These are phyloP conservation scores for Spheniscus humboldti DNA, from an alignment of 2,797 vertebrate genomes.

Conservation along the genomic window DNA sequence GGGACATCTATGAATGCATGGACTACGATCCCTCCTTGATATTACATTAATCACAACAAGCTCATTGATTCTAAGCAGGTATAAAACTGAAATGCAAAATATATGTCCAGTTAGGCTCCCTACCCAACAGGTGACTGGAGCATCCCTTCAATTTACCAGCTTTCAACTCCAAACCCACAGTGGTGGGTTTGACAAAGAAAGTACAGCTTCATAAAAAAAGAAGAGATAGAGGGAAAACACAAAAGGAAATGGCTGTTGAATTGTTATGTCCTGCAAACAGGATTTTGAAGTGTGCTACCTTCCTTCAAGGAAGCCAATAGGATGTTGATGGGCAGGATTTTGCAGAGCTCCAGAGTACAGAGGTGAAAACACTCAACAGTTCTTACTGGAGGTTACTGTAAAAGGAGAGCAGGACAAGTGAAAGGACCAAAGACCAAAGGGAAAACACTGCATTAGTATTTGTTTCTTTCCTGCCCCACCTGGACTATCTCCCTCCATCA, in stretches of 20 bases:
- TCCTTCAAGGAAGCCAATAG: neutral
- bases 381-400: neutral
- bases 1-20: neutral
- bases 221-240: neutral
- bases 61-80: neutral
- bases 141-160: neutral
- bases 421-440: neutral
- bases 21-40: neutral
- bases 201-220: neutral
- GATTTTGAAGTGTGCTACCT: neutral
- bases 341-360: neutral
- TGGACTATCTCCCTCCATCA: neutral
- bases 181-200: neutral
- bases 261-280: neutral
- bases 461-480: neutral
- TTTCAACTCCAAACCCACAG: neutral
- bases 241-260: neutral
- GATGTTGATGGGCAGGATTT: neutral
- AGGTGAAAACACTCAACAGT: neutral
- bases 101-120: neutral
- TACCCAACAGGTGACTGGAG: neutral
- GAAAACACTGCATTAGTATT: neutral
- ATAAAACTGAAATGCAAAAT: neutral
- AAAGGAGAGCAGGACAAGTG: neutral
- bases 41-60: neutral